A percentile compares a stretch with the other conserved stretches of the same genome.
phyloP scores from a whole-genome alignment of 2,888 invertebrate species.

The Noctua janthe region DNA sequence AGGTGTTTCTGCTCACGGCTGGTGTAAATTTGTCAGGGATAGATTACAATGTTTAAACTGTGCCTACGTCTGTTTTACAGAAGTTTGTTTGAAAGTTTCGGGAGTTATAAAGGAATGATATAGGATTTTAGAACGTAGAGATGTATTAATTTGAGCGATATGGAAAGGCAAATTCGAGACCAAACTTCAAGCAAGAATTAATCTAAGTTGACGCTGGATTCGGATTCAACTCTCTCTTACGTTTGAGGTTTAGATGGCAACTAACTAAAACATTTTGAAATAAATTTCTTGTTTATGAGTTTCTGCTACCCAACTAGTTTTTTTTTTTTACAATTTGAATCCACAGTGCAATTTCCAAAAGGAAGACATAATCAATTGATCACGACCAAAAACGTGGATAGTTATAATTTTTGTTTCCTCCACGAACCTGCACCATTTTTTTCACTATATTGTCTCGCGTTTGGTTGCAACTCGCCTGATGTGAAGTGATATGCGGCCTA shows the following conservation, averaged over 20 bases:
- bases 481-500: too few relatives aligned
- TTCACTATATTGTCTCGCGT: too few relatives aligned
- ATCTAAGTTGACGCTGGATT: background rate
- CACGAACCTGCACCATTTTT: background rate
- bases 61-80: constrained; percentile 46
- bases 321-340: background rate
- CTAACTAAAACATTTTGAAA: background rate
- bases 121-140: background rate
- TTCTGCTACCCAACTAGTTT: too few relatives aligned
- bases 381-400: background rate
- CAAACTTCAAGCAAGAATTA: background rate
- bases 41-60: constrained; percentile 61
- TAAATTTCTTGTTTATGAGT: background rate
- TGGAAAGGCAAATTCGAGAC: background rate
- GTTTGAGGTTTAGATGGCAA: background rate
- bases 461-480: too few relatives aligned
- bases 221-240: background rate
- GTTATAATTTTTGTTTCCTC: background rate
- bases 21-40: constrained; percentile 63
- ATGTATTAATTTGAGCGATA: background rate
- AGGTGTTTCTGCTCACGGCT: constrained; percentile 67
- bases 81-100: constrained; percentile 46
- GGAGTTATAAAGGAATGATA: constrained; percentile 16
- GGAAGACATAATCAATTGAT: background rate
- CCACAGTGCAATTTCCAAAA: background rate